These are phyloP conservation scores for Leucophora obtusa DNA, from an alignment of 2,888 invertebrate genomes.

Conservation along the genomic window DNA sequence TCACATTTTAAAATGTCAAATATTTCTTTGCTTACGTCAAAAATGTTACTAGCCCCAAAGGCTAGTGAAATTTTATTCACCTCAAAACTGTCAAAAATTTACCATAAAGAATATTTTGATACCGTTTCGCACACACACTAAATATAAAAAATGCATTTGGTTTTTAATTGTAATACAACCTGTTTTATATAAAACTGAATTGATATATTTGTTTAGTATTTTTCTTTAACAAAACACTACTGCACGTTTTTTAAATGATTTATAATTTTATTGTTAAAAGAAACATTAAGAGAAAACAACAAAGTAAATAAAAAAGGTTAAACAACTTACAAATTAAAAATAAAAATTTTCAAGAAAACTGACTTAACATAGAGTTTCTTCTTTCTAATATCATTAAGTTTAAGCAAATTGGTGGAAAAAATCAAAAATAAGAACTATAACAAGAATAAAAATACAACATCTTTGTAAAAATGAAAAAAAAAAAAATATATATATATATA, in stretches of 20 bases:
- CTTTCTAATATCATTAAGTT: conserved; percentile 58
- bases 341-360: conserved; percentile 35
- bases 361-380: conserved; percentile 51
- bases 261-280: conserved; percentile 12
- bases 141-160: conserved; percentile 60
- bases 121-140: too few relatives aligned
- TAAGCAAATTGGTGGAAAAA: conserved; percentile 57
- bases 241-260: conserved; percentile 50
- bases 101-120: too few relatives aligned
- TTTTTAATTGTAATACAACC: conserved; percentile 60
- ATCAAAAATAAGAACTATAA: conserved; percentile 39
- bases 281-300: conserved; percentile 38
- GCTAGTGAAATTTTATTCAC: too few relatives aligned
- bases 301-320: conserved; percentile 29
- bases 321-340: conserved; percentile 33
- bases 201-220: conserved; percentile 49
- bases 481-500: too few relatives aligned
- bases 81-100: too few relatives aligned
- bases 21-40: too few relatives aligned
- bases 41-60: too few relatives aligned
- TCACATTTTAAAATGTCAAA: too few relatives aligned
- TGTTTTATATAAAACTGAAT: conserved; percentile 47
- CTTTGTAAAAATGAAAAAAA: conserved; percentile 32
- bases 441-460: conserved; percentile 50
- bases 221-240: conserved; percentile 44